Evolutionary conservation across 2,797 vertebrate species (phyloP).

Genomic region (Acomys russatus): DNA sequence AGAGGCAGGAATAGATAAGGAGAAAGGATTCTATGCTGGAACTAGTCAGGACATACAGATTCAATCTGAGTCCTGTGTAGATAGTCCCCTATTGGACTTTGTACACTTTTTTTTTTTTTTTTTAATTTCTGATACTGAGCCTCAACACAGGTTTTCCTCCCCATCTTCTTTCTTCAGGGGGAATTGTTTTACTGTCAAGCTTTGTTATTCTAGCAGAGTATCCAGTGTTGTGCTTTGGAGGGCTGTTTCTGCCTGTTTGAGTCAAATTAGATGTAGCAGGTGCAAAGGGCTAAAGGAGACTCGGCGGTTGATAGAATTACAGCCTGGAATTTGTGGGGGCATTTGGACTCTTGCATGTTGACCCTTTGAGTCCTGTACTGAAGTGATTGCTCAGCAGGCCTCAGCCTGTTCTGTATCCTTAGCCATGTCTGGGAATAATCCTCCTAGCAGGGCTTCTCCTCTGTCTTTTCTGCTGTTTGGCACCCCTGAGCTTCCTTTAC

Average conservation of each 20-base stretch:
- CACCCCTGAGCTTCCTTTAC: constrained; percentile 6
- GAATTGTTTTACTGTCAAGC: constrained; percentile 58
- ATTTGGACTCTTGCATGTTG: not conserved
- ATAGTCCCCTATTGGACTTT: not conserved
- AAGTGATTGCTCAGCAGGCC: not conserved
- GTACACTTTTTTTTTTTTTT: constrained; percentile 1
- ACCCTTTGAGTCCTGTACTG: constrained; percentile 12
- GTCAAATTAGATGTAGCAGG: constrained; percentile 71
- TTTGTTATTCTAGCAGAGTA: constrained; percentile 39
- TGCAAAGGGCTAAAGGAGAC: constrained; percentile 62
- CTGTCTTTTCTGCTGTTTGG: not conserved
- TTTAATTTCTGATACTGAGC: not conserved
- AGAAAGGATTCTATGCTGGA: not conserved
- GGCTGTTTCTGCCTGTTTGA: constrained; percentile 47
- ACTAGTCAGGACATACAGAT: not conserved
- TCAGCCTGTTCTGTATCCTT: accelerated
- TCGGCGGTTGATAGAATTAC: constrained; percentile 60
- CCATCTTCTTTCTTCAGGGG: not conserved
- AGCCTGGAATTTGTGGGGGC: not conserved
- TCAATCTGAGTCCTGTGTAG: not conserved
- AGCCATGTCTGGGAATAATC: not conserved
- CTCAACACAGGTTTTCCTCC: not conserved
- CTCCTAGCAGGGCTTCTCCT: not conserved
- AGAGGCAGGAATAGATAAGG: not conserved
- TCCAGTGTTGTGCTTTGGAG: constrained; percentile 1